Evolutionary conservation across 2,888 invertebrate species (phyloP).

Genomic region (Aspidiotus rigidus): DNA sequence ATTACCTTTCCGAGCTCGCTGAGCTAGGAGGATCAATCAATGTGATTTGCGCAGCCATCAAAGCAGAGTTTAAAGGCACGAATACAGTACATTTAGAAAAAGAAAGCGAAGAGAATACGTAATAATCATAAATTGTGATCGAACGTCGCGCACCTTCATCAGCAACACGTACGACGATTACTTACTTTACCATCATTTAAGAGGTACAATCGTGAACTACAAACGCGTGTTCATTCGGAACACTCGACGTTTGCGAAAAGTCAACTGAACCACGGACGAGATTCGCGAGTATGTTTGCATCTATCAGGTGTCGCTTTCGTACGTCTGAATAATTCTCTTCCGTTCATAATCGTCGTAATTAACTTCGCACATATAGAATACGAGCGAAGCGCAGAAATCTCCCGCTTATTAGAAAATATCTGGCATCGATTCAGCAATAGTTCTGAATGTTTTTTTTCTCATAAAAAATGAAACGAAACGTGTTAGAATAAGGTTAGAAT

Average conservation of each 20-base stretch:
- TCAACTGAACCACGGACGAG: not conserved
- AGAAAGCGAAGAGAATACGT: not conserved
- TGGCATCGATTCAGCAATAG: too few species aligned
- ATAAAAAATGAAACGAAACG: too few species aligned
- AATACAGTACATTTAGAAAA: not conserved
- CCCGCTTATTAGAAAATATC: too few species aligned
- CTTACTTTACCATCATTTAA: not conserved
- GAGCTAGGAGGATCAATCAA: slow-evolving; percentile 74
- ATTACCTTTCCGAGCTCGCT: slow-evolving; percentile 75
- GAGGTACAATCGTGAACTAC: too few species aligned
- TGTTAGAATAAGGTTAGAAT: too few species aligned
- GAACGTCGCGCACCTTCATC: not conserved
- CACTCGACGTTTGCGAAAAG: not conserved
- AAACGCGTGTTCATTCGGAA: too few species aligned
- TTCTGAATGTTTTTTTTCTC: too few species aligned
- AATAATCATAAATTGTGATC: not conserved
- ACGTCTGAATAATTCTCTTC: too few species aligned
- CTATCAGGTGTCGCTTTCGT: too few species aligned
- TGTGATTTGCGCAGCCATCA: slow-evolving; percentile 39
- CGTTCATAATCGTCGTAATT: too few species aligned
- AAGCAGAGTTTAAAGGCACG: not conserved
- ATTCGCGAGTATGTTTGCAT: not conserved
- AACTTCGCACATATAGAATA: too few species aligned
- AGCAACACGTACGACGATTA: not conserved
- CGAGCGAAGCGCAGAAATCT: too few species aligned